Percentiles rank a stretch among this genome's conserved stretches.
Evolutionary conservation across 2,888 invertebrate genomes (phyloP).

Genomic region (Nasonovia ribisnigri): DNA sequence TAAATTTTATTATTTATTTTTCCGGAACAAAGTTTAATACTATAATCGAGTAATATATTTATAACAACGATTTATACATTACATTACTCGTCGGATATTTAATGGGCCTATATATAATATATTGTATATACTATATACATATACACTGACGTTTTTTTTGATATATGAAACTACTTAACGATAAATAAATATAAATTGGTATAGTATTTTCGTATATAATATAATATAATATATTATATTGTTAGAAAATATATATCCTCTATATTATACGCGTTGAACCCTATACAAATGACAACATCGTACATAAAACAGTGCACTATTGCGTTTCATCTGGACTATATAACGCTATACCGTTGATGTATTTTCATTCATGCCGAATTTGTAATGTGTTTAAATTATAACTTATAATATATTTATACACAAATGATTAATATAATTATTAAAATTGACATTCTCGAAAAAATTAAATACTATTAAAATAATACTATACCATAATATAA

Average conservation of each 20-base stretch:
- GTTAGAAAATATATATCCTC: not conserved
- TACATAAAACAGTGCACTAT: not conserved
- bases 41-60: not conserved
- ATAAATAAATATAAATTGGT: conserved; percentile 17
- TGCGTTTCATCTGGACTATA: not conserved
- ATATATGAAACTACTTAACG: conserved; percentile 16
- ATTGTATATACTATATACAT: not conserved
- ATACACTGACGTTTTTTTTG: not conserved
- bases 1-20: not conserved
- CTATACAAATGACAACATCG: not conserved
- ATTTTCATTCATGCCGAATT: not conserved
- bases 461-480: not conserved
- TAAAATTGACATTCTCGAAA: not conserved
- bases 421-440: not conserved
- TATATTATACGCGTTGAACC: not conserved
- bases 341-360: not conserved
- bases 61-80: not conserved
- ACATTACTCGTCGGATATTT: not conserved
- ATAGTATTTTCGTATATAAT: not conserved
- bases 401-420: not conserved
- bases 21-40: not conserved
- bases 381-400: not conserved
- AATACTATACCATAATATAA: not conserved
- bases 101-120: not conserved
- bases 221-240: not conserved